Evolutionary conservation across 2,113 vertebrate genomes (phyloP), one percentile per base, ranked within the genome.

Genomic region (Edolisoma coerulescens): DNA sequence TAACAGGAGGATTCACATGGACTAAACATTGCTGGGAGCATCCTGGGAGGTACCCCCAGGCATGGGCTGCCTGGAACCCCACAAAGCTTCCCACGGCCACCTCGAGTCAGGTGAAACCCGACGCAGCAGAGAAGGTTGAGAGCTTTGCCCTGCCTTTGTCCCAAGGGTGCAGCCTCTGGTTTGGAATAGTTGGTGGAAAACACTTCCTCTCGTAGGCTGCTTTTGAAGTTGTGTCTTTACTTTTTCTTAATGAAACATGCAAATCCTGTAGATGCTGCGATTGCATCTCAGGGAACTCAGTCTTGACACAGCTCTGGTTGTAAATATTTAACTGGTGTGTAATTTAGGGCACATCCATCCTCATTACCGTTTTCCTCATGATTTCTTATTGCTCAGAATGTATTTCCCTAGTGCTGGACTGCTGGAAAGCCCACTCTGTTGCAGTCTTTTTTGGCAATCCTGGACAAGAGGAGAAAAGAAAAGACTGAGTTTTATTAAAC

Each of bases 161-260:
- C 41, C 28, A 32, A 75, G 69, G 56, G 42, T 50, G 77, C 81
- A 67, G 65, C 13, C 2, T 37, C 50, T 78, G 78, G 27, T 50
- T 87, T 64, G 16, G 81, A 47, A 35, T 2, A 67, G 60, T 23
- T 49, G 57, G 39, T 93, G 84, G 77, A 78, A 69, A 91, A 54
- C 10, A 16, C 22, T 81, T 87, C 84, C 81, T 59, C 68, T 93
- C 19, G 18, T 8, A 24, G 35, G 56, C 81, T 87, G 93, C 70
- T 91, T 94, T 93, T 93, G 93, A 94, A 94, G 87, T 87, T 44
- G 74, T 71, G 61, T 69, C 87, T 44, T 87, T 82, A 54, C 22
- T 75, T 84, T 68, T 68, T 83, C 80, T 69, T 94, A 87, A 94
- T 91, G 90, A 94, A 91, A 91, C 41, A 95, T 85, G 90, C 74